phyloP scores from a whole-genome alignment of 1,140 invertebrate genomes.

The Xylocopa sonorina region DNA sequence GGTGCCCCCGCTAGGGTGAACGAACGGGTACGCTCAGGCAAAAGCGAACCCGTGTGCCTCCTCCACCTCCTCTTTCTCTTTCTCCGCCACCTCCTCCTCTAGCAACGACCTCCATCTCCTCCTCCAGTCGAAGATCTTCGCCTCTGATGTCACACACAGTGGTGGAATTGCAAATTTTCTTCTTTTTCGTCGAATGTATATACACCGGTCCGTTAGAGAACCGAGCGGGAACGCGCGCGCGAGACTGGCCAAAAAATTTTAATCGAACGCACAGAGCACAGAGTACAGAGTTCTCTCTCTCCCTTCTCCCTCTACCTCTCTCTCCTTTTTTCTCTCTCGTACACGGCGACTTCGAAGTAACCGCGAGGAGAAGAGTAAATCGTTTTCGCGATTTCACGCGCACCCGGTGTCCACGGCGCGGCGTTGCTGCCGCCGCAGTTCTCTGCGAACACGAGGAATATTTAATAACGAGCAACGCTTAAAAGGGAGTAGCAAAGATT shows the following conservation, averaged over 20 bases:
- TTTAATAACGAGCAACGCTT: conserved; percentile 7
- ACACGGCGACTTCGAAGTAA: background rate
- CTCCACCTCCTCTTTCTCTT: conserved; percentile 69
- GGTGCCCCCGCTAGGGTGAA: conserved; percentile 82
- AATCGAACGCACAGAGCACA: conserved; percentile 4
- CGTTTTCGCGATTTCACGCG: background rate
- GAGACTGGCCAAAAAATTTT: background rate
- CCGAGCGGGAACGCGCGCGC: background rate
- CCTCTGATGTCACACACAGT: conserved; percentile 60
- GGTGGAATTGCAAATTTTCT: conserved; percentile 36
- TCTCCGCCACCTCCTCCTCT: conserved; percentile 55
- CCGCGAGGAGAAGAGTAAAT: background rate
- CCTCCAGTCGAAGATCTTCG: conserved; percentile 52
- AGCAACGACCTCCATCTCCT: conserved; percentile 50
- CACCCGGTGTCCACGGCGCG: background rate
- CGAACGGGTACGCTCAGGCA: conserved; percentile 79
- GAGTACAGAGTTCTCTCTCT: too few relatives aligned
- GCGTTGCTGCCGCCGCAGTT: too few relatives aligned
- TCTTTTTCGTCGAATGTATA: conserved; percentile 1
- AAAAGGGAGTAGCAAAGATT: conserved; percentile 37
- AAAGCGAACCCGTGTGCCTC: conserved; percentile 77
- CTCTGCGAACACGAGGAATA: background rate
- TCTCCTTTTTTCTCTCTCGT: too few relatives aligned
- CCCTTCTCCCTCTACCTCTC: too few relatives aligned
- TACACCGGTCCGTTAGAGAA: conserved; percentile 11